These are phyloP conservation scores for Stenchaetothrips biformis DNA, from an alignment of 2,888 invertebrate species.

Conservation along the genomic window DNA sequence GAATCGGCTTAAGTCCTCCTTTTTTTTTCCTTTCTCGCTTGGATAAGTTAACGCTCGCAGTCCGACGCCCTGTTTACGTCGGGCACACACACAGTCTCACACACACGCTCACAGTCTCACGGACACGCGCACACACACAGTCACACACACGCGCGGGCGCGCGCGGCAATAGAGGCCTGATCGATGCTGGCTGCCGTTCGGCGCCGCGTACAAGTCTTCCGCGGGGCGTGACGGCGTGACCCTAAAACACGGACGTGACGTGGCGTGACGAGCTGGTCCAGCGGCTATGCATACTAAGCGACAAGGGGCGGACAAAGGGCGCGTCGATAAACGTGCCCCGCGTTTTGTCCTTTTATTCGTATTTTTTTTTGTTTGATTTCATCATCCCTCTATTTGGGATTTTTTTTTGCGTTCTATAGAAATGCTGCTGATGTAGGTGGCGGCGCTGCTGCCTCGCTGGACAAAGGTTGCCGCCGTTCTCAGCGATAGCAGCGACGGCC, in stretches of 20 bases:
- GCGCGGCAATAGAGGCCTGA: background rate
- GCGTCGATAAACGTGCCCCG: background rate
- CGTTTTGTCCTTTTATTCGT: background rate
- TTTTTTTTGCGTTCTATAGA: background rate
- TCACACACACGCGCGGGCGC: background rate
- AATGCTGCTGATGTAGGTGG: background rate
- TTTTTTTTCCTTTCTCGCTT: no score
- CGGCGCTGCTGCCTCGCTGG: background rate
- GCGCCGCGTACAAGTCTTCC: background rate
- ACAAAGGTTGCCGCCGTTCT: background rate
- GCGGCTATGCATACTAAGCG: background rate
- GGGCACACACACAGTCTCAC: no score
- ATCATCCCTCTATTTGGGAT: background rate
- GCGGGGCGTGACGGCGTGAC: background rate
- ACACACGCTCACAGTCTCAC: no score
- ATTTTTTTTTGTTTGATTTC: background rate
- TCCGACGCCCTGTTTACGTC: background rate
- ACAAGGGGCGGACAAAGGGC: background rate
- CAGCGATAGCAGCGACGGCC: background rate
- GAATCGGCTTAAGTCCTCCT: no score
- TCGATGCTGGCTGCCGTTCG: background rate
- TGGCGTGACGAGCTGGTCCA: background rate
- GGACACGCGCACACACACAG: no score
- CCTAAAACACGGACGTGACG: slow-evolving; percentile 4
- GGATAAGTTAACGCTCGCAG: no score